Evolutionary conservation across 2,888 invertebrate genomes (phyloP).

Genomic region (Cheilosia soror): DNA sequence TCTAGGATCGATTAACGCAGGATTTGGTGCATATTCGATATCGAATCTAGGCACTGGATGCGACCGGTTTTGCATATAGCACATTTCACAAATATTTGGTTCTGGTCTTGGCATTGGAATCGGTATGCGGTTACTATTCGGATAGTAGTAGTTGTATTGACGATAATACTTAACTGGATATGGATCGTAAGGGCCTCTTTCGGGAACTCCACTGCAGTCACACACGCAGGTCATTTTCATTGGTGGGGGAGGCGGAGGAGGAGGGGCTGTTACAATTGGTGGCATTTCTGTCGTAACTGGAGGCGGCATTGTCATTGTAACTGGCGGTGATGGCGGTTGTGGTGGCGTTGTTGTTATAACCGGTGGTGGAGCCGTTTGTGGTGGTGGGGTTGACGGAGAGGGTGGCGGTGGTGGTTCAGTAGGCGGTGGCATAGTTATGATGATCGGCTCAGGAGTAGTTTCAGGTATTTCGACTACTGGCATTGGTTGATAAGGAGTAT

Average conservation of each 20-base stretch:
- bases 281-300: not conserved
- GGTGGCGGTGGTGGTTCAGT: not conserved
- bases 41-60: not conserved
- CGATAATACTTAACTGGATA: slow-evolving; percentile 32
- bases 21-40: not conserved
- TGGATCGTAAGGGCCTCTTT: not conserved
- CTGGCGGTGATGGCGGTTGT: slow-evolving; percentile 8
- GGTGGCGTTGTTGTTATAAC: not conserved
- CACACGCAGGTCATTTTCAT: not conserved
- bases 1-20: not conserved
- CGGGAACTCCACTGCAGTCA: not conserved
- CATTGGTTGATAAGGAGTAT: not conserved
- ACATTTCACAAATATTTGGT: not conserved
- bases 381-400: not conserved
- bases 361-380: not conserved
- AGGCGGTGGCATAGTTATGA: not conserved
- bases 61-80: not conserved
- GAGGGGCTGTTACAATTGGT: not conserved
- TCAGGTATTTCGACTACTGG: not conserved
- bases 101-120: not conserved
- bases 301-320: not conserved
- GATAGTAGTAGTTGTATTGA: slow-evolving; percentile 61
- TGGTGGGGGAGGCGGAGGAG: not conserved
- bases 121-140: not conserved
- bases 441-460: not conserved